A percentile compares a stretch with the other conserved stretches of the same genome.
Evolutionary conservation across 2,113 vertebrate species (phyloP).

Genomic region (Paedocypris sp.): DNA sequence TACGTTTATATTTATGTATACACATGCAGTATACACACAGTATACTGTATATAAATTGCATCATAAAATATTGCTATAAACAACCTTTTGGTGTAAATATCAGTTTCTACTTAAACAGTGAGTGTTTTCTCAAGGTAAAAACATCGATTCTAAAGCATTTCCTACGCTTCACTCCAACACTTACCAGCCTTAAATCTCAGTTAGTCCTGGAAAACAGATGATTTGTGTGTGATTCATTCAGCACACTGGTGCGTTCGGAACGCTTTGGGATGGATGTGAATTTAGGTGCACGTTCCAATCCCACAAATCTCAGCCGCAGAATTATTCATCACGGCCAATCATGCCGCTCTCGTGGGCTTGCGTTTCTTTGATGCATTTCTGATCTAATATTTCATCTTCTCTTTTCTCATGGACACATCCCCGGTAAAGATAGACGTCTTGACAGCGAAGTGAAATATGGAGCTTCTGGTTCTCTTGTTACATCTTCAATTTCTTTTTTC

Average conservation of each 20-base stretch:
- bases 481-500: not conserved
- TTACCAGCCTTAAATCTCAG: not conserved
- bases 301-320: conserved; percentile 1
- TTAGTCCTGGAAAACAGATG: not conserved
- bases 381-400: not conserved
- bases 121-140: not conserved
- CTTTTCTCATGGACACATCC: conserved; percentile 18
- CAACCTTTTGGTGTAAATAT: no score
- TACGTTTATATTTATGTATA: no score
- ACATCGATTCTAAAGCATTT: not conserved
- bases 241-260: not conserved
- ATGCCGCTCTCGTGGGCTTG: not conserved
- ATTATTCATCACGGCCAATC: conserved; percentile 11
- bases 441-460: conserved; percentile 1
- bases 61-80: no score
- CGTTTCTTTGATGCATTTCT: conserved; percentile 7
- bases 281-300: not conserved
- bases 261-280: not conserved
- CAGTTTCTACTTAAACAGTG: no score
- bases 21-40: no score
- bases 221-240: not conserved
- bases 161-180: not conserved
- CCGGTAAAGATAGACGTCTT: not conserved
- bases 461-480: not conserved
- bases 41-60: no score